A percentile compares a stretch with the other conserved stretches of the same genome.
Evolutionary conservation across 1,140 invertebrate species (phyloP).

Genomic region (Oncopeltus fasciatus): DNA sequence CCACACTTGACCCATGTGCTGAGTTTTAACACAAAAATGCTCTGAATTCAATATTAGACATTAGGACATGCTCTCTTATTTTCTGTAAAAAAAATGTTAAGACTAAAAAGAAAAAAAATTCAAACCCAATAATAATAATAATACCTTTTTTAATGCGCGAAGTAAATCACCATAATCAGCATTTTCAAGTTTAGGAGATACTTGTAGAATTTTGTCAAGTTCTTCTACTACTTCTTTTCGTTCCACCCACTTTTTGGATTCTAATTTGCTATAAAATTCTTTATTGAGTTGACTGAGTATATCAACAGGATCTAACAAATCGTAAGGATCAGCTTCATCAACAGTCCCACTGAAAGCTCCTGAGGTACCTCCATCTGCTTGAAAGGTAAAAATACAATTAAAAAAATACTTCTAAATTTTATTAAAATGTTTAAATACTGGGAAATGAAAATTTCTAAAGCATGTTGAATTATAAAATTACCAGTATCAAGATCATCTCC

Average conservation of each 20-base stretch:
- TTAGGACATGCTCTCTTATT: no score
- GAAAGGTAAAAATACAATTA: neutral
- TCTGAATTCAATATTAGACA: neutral
- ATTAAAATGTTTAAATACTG: neutral
- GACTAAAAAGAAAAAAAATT: neutral
- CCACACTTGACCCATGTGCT: neutral
- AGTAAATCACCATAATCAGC: constrained; percentile 90
- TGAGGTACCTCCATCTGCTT: neutral
- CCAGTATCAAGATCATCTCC: constrained; percentile 25
- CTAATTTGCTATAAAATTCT: constrained; percentile 89
- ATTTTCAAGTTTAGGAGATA: constrained; percentile 70
- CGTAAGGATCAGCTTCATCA: constrained; percentile 75
- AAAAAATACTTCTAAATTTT: neutral
- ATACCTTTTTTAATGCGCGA: constrained; percentile 73
- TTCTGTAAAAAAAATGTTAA: no score
- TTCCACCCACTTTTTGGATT: constrained; percentile 96
- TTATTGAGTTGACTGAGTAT: constrained; percentile 84
- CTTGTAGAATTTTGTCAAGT: constrained; percentile 60
- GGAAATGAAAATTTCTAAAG: neutral
- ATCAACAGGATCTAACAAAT: constrained; percentile 80
- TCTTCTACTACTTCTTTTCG: constrained; percentile 79
- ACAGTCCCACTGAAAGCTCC: constrained; percentile 36
- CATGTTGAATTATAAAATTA: neutral
- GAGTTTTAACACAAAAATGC: neutral
- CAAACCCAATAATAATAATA: neutral